Base-by-base conservation (phyloP, 2,888 invertebrate genomes). In the Salticus scenicus region DNA sequence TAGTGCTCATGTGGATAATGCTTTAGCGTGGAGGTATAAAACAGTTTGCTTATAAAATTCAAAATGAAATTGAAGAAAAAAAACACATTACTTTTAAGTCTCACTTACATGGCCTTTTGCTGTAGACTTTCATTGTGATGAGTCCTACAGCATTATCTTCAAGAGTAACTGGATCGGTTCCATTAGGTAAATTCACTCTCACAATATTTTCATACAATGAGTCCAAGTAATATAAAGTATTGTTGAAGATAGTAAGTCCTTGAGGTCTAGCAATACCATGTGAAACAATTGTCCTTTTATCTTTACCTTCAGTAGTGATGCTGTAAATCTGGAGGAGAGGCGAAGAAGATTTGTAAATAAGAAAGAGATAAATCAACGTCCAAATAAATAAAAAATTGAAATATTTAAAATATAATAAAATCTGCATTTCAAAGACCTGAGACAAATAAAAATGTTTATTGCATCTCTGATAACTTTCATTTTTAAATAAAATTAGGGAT, bases 201-300 rank as follows among this genome's bases (percentile, higher is more conserved):
- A 96, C 95, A 74, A 98, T 94, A 90, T 97, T 96, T 90, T 99
- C 98, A 90, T 96, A 97, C 0, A 94, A 92, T 0, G 97, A 95
- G 91, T 99, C 99, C 27, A 98, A 92, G 88, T 96, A 96, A 90
- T 96, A 98, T 0, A 98, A 92, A 28, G 95, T 92, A 8, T 94
- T 95, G 81, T 96, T 96, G 41, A 96, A 93, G 0, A 98, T 94
- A 0, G 95, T 96, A 17, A 98, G 92, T 0, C 96, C 94, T 90
- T 94, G 95, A 0, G 97, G 97, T 70, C 94, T 93, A 0, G 95
- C 93, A 81, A 97, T 95, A 74, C 94, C 94, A 94, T 90, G 89
- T 17, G 94, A 93, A 0, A 97, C 92, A 17, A 97, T 93, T 0
- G 93, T 94, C 73, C 93, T 93, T 4, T 93, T 91, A 89, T 94